These are phyloP conservation scores for Lagria hirta DNA, from an alignment of 2,888 invertebrate genomes.

Conservation along the genomic window DNA sequence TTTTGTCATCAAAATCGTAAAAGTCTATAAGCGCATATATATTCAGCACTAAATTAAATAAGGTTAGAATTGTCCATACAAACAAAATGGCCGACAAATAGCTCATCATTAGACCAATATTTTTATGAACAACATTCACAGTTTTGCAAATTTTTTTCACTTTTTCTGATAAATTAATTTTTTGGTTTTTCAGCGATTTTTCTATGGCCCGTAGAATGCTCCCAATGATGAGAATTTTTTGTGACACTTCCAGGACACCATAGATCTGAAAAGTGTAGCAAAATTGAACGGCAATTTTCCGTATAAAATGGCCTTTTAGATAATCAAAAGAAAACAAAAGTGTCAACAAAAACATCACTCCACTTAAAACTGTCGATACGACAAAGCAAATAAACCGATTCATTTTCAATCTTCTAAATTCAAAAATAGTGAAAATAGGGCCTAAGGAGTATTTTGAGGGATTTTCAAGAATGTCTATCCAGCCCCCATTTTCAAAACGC, in stretches of 20 bases:
- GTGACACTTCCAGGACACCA: slow-evolving; percentile 2
- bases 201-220: slow-evolving; percentile 3
- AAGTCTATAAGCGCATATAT: slow-evolving; percentile 4
- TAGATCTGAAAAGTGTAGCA: slow-evolving; percentile 2
- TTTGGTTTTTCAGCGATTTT: slow-evolving; percentile 2
- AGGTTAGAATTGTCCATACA: not conserved
- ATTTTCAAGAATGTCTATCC: slow-evolving; percentile 4
- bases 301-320: not conserved
- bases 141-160: slow-evolving; percentile 5
- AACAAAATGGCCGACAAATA: not conserved
- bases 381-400: not conserved
- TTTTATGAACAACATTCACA: not conserved
- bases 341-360: no score
- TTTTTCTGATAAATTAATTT: no score
- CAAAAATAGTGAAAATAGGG: not conserved
- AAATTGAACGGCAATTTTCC: not conserved
- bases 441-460: not conserved
- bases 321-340: slow-evolving; percentile 3
- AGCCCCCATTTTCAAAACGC: slow-evolving; percentile 1
- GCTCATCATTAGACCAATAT: slow-evolving; percentile 1
- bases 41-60: slow-evolving; percentile 2
- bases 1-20: not conserved
- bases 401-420: no score
- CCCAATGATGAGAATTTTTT: not conserved
- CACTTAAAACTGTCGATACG: no score